Conservation (phyloP, 1,140 invertebrate species). For the Rhagoletis pomonella region DNA sequence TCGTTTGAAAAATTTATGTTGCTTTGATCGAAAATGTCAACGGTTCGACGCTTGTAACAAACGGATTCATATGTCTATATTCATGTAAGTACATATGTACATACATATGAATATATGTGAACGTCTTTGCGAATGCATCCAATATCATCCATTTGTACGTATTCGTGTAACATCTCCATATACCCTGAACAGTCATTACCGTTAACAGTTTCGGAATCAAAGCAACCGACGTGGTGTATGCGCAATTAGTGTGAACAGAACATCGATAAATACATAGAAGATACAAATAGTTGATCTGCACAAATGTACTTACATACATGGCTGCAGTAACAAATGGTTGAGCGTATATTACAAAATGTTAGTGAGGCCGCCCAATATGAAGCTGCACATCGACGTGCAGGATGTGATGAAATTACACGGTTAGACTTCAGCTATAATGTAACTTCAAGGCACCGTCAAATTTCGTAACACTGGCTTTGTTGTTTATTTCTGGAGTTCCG, state of each 20-base stretch:
- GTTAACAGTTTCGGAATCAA: not conserved
- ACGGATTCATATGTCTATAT: not conserved
- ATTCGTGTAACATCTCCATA: not conserved
- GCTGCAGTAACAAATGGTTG: too few species aligned
- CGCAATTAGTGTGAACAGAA: constrained; percentile 30
- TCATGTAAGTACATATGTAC: not conserved
- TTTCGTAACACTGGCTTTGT: too few species aligned
- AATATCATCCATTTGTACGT: not conserved
- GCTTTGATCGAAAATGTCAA: constrained; percentile 56
- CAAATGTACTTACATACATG: too few species aligned
- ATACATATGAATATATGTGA: too few species aligned
- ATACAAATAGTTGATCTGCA: not conserved
- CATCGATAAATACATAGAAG: not conserved
- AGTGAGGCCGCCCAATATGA: too few species aligned
- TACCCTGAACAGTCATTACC: not conserved
- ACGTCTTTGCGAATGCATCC: not conserved
- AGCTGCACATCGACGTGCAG: too few species aligned
- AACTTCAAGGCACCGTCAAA: too few species aligned
- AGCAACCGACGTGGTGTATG: not conserved
- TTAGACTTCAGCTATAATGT: too few species aligned
- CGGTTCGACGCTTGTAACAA: constrained; percentile 31
- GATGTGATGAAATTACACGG: too few species aligned
- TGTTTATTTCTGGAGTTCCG: too few species aligned
- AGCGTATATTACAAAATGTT: too few species aligned
- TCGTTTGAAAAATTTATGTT: constrained; percentile 59